phyloP scores from a whole-genome alignment of 2,797 vertebrate species.

The Lophius americanus region DNA sequence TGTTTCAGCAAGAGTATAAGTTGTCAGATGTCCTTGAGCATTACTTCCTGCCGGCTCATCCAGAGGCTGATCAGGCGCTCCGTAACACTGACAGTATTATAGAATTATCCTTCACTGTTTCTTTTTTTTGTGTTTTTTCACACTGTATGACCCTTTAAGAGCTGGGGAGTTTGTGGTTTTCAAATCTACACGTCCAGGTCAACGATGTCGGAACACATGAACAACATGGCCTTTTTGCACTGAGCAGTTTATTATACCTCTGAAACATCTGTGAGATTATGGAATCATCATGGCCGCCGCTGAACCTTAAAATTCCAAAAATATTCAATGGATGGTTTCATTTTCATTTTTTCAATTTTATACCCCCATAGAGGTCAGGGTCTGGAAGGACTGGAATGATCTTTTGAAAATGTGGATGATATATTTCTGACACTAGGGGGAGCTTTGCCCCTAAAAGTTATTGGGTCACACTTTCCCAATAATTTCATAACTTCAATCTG shows the following conservation, averaged over 20 bases:
- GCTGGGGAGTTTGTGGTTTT: constrained; percentile 6
- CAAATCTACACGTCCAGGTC: constrained; percentile 1
- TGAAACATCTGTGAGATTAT: neutral
- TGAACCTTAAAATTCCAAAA: too few species aligned
- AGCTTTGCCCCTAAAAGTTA: too few species aligned
- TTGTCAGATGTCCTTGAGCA: constrained; percentile 26
- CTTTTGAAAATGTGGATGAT: too few species aligned
- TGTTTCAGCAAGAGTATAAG: constrained; percentile 8
- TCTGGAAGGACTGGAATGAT: too few species aligned
- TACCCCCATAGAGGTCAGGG: too few species aligned
- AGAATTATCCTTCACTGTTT: constrained; percentile 5
- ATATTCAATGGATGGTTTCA: too few species aligned
- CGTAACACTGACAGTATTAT: neutral
- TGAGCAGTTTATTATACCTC: neutral
- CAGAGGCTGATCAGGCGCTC: constrained; percentile 11
- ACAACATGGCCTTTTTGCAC: neutral
- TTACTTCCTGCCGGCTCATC: neutral
- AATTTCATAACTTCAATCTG: too few species aligned
- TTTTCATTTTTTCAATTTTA: too few species aligned
- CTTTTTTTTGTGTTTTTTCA: neutral
- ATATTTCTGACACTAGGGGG: too few species aligned
- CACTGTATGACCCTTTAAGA: neutral
- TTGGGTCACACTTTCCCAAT: too few species aligned
- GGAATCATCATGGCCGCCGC: too few species aligned
- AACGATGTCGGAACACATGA: neutral